Conservation (phyloP, 2,113 vertebrate species). For the Toxotes jaculatrix region DNA sequence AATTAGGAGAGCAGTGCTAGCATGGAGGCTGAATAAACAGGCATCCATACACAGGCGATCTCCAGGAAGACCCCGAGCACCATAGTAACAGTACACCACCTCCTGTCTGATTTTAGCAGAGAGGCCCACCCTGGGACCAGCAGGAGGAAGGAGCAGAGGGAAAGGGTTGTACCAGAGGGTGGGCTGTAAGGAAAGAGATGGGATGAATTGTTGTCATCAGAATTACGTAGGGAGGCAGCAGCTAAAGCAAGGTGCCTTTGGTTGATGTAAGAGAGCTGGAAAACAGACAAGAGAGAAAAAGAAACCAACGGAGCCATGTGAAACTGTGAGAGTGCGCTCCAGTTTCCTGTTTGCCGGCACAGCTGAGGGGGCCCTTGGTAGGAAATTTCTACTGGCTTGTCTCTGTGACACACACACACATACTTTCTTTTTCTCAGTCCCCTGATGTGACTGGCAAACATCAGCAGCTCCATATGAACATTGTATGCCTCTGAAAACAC, state of each 20-base stretch:
- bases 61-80: slow-evolving; percentile 49
- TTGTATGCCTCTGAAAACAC: slow-evolving; percentile 29
- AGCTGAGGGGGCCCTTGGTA: slow-evolving; percentile 70
- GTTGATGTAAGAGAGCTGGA: slow-evolving; percentile 28
- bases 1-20: slow-evolving; percentile 62
- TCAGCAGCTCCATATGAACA: slow-evolving; percentile 28
- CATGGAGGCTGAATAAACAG: slow-evolving; percentile 63
- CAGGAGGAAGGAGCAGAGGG: slow-evolving; percentile 34
- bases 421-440: slow-evolving; percentile 13
- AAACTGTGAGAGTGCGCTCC: slow-evolving; percentile 70
- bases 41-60: slow-evolving; percentile 55
- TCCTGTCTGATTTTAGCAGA: slow-evolving; percentile 49
- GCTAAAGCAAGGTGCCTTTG: slow-evolving; percentile 26
- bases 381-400: slow-evolving; percentile 57
- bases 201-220: slow-evolving; percentile 31
- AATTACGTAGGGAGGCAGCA: slow-evolving; percentile 30
- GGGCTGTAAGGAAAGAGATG: slow-evolving; percentile 24
- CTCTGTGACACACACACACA: slow-evolving; percentile 35
- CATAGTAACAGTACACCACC: slow-evolving; percentile 68
- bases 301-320: slow-evolving; percentile 62
- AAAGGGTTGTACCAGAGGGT: slow-evolving; percentile 35
- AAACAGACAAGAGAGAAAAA: slow-evolving; percentile 30
- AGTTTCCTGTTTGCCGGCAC: slow-evolving; percentile 79
- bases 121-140: slow-evolving; percentile 58
- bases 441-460: slow-evolving; percentile 41